Base-by-base conservation (phyloP, 1,140 invertebrate species). In the Colletes latitarsis region DNA sequence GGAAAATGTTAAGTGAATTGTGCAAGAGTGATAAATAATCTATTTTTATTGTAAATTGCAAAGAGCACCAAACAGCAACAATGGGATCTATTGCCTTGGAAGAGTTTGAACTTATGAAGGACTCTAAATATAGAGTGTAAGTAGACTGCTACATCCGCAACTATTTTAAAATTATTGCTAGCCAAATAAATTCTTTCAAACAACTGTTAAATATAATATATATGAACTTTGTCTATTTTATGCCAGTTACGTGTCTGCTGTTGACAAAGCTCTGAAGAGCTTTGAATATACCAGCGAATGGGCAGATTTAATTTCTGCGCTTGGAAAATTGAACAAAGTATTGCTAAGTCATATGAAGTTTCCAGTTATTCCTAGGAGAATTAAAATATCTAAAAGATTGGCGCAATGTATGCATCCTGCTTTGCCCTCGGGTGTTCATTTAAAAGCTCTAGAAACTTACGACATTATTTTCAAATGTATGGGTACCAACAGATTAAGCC, bases 251-350 rank as follows among this genome's bases (percentile, higher is more conserved):
- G 96, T 97, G 60, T 95, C 95, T 63, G 95, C 96, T 58, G 95
- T 99, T 58, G 98, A 99, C 89, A 98, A 98, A 92, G 97, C 97
- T 55, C 92, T 99, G 41, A 98, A 98, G 90, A 97, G 95, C 92
- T 99, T 99, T 94, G 98, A 99, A 89, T 98, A 97, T 88, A 98
- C 98, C 30, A 98, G 97, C 89, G 98, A 99, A 95, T 99, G 98
- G 98, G 97, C 98, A 80, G 98, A 99, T 94, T 94, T 99, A 41
- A 99, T 99, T 86, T 97, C 97, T 71, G 97, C 98, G 30, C 92
- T 99, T 63, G 97, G 96, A 81, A 99, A 99, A 94, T 94, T 99
- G 19, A 98, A 98, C 90, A 99, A 98, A 95, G 98, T 98, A 21
- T 94, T 96, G 77, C 90, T 94, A 67, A 95, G 94, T 90, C 96